Evolutionary conservation across 2,888 invertebrate species (phyloP).

Genomic region (Cabera pusaria): DNA sequence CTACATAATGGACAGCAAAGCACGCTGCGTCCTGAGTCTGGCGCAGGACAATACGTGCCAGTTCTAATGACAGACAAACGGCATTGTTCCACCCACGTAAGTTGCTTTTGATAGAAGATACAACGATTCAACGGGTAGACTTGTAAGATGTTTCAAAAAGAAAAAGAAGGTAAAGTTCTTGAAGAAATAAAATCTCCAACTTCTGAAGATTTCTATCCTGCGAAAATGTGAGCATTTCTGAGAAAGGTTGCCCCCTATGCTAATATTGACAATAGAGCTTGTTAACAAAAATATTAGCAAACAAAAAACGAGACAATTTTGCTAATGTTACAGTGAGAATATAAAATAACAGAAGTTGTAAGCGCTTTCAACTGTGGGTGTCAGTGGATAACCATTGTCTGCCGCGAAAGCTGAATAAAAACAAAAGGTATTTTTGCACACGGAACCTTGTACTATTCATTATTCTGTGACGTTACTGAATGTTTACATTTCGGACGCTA

Average conservation of each 20-base stretch:
- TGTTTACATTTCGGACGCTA: conserved; percentile 24
- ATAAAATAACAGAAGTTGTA: conserved; percentile 46
- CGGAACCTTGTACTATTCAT: too few relatives aligned
- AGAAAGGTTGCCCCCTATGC: conserved; percentile 33
- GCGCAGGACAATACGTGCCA: conserved; percentile 44
- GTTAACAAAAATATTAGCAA: conserved; percentile 48
- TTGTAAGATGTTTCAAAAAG: conserved; percentile 2
- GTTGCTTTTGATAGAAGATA: conserved; percentile 34
- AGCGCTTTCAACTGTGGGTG: conserved; percentile 69
- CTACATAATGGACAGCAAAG: conserved; percentile 23
- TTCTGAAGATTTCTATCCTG: conserved; percentile 16
- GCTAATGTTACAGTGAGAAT: conserved; percentile 50
- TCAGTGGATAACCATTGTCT: conserved; percentile 62
- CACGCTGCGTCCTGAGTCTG: conserved; percentile 24
- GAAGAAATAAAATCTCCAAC: conserved; percentile 1
- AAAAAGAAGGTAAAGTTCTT: conserved; percentile 22
- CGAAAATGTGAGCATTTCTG: conserved; percentile 11
- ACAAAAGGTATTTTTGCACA: conserved; percentile 58
- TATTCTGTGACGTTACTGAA: too few relatives aligned
- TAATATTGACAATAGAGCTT: conserved; percentile 52
- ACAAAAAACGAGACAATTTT: conserved; percentile 65
- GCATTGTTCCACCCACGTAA: conserved; percentile 49
- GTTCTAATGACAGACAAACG: conserved; percentile 45
- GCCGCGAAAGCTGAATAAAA: conserved; percentile 67
- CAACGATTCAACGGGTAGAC: conserved; percentile 22